These are phyloP conservation scores for Zaprionus camerounensis DNA, from an alignment of 1,140 invertebrate genomes.

Conservation along the genomic window DNA sequence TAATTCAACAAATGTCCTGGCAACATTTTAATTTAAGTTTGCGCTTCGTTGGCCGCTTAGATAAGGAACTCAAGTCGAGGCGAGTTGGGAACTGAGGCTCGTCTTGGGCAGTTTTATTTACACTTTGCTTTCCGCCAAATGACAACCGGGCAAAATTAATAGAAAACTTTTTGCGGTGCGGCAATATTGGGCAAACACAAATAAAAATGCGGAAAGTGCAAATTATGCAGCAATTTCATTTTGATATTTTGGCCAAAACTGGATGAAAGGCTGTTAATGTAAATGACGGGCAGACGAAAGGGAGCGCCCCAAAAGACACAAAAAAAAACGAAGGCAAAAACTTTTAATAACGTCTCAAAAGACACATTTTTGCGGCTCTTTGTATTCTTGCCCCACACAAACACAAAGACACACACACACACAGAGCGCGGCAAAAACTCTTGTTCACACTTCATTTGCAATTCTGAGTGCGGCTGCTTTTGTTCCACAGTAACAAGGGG, in stretches of 20 bases:
- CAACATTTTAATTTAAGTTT: conserved; percentile 83
- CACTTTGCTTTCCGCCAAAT: conserved; percentile 74
- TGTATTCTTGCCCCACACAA: conserved; percentile 32
- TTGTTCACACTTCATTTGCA: conserved; percentile 81
- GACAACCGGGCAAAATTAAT: conserved; percentile 76
- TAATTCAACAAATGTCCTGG: conserved; percentile 80
- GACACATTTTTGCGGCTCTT: conserved; percentile 56
- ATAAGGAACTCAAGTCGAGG: conserved; percentile 60
- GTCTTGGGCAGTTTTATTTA: conserved; percentile 70
- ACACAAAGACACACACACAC: not conserved
- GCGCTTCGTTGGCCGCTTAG: conserved; percentile 70
- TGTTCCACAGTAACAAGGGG: conserved; percentile 32
- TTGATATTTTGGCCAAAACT: conserved; percentile 72
- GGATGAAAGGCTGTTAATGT: conserved; percentile 82
- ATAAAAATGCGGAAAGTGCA: conserved; percentile 72
- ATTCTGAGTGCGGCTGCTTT: conserved; percentile 66
- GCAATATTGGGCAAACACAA: conserved; percentile 66
- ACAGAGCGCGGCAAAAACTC: conserved; percentile 42
- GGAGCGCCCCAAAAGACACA: conserved; percentile 15
- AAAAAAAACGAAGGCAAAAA: conserved; percentile 45
- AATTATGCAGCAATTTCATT: conserved; percentile 83
- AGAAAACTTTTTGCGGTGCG: conserved; percentile 67
- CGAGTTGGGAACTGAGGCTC: not conserved
- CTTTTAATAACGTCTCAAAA: conserved; percentile 81
- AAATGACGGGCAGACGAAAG: conserved; percentile 69